These are phyloP conservation scores for Microctonus hyperodae DNA, from an alignment of 2,888 invertebrate species.

Conservation along the genomic window DNA sequence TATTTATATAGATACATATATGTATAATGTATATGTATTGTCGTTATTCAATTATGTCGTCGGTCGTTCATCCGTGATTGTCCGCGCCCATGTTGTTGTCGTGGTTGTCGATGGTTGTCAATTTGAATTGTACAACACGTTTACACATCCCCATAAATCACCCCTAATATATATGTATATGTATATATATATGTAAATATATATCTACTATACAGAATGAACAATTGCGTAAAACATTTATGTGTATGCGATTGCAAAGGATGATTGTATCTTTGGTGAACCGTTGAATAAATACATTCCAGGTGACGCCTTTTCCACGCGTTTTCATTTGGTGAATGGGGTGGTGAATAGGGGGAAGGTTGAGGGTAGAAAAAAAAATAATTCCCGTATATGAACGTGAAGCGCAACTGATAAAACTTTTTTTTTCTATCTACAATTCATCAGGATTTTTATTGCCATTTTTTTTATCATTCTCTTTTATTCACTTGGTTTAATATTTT, in stretches of 20 bases:
- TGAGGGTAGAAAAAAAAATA: not conserved
- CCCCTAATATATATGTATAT: not conserved
- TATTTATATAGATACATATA: too few relatives aligned
- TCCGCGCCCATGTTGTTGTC: constrained; percentile 1
- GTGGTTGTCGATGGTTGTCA: constrained; percentile 8
- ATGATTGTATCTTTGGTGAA: constrained; percentile 1
- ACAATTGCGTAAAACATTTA: not conserved
- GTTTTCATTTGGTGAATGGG: not conserved
- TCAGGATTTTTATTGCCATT: not conserved
- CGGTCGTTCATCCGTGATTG: constrained; percentile 7
- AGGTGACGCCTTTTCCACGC: not conserved
- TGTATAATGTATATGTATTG: not conserved
- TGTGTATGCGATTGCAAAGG: not conserved
- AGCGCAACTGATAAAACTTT: constrained; percentile 1
- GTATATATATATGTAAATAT: too few relatives aligned
- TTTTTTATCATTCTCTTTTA: not conserved
- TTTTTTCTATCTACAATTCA: not conserved
- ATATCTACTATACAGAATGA: too few relatives aligned
- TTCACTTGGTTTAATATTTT: not conserved
- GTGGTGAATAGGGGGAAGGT: too few relatives aligned
- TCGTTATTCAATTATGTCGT: not conserved
- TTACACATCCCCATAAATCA: not conserved
- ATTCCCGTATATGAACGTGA: not conserved
- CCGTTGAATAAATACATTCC: not conserved
- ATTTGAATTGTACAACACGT: not conserved